phyloP scores from a whole-genome alignment of 92 coral and sea anemone species.

The Parazoanthus swiftii region DNA sequence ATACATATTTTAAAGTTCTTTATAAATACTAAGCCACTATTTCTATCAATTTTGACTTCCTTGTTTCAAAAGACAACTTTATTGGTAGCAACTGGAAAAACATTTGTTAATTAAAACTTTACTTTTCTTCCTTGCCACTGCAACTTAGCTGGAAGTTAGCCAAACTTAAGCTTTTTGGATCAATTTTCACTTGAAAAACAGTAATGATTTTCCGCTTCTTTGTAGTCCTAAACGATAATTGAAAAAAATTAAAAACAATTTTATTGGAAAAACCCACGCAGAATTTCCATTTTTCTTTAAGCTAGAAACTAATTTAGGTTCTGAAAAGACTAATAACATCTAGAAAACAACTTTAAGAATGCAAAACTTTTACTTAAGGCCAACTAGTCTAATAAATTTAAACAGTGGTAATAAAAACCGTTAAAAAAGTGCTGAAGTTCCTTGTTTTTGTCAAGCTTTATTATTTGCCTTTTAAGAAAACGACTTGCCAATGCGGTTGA shows the following conservation, averaged over 20 bases:
- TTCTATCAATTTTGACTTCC: not conserved
- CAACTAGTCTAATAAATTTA: not conserved
- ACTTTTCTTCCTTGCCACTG: not conserved
- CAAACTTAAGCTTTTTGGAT: not conserved
- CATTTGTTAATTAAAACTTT: too few relatives aligned
- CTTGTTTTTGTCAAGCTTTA: too few relatives aligned
- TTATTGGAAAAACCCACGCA: slow-evolving; percentile 1
- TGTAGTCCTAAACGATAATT: not conserved
- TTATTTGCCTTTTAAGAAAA: too few relatives aligned
- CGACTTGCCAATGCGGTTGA: too few relatives aligned
- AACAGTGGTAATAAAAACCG: not conserved
- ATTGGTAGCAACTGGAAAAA: not conserved
- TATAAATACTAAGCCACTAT: not conserved
- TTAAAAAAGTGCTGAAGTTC: too few relatives aligned
- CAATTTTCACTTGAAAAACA: not conserved
- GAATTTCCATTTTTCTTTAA: not conserved
- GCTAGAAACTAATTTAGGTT: not conserved
- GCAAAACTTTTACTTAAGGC: not conserved
- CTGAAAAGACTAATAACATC: not conserved
- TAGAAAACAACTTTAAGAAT: not conserved
- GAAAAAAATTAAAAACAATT: not conserved
- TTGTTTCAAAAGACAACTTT: not conserved
- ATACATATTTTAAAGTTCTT: too few relatives aligned
- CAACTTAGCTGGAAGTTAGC: not conserved
- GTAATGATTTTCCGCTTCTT: not conserved